Percentiles rank a stretch among this genome's conserved stretches.
phyloP scores from a whole-genome alignment of 2,113 vertebrate genomes.

The Pseudorasbora parva region DNA sequence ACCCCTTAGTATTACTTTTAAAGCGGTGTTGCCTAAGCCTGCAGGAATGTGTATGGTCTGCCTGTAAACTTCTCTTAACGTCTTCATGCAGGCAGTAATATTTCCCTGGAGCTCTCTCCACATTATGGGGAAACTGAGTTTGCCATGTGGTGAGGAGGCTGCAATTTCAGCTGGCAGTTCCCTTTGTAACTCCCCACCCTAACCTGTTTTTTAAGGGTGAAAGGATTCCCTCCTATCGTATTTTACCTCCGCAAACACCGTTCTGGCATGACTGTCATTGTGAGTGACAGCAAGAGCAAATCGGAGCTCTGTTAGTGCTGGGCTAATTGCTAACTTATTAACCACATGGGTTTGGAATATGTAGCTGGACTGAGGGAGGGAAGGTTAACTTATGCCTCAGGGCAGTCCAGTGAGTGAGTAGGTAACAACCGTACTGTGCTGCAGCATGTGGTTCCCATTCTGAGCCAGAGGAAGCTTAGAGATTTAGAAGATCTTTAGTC shows the following conservation, averaged over 20 bases:
- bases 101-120: slow-evolving; percentile 45
- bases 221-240: slow-evolving; percentile 44
- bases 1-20: slow-evolving; percentile 15
- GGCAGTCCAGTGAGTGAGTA: slow-evolving; percentile 21
- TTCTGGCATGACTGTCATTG: not conserved
- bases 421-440: slow-evolving; percentile 10
- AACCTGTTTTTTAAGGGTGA: slow-evolving; percentile 11
- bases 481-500: slow-evolving; percentile 13
- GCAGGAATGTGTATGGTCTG: slow-evolving; percentile 39
- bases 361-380: not conserved
- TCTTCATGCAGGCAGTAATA: slow-evolving; percentile 49
- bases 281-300: slow-evolving; percentile 29
- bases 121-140: slow-evolving; percentile 31
- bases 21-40: slow-evolving; percentile 38
- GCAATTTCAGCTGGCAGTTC: slow-evolving; percentile 47
- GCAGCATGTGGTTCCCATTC: slow-evolving; percentile 27
- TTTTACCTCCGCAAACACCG: not conserved
- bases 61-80: slow-evolving; percentile 45
- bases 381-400: slow-evolving; percentile 12
- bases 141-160: slow-evolving; percentile 45
- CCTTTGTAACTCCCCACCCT: not conserved
- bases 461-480: not conserved
- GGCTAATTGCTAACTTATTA: slow-evolving; percentile 37
- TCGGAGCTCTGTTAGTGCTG: slow-evolving; percentile 22
- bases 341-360: slow-evolving; percentile 19